A percentile compares a stretch with the other conserved stretches of the same genome.
Conservation (phyloP, 2,113 vertebrate genomes). For the Hippolais icterina region DNA sequence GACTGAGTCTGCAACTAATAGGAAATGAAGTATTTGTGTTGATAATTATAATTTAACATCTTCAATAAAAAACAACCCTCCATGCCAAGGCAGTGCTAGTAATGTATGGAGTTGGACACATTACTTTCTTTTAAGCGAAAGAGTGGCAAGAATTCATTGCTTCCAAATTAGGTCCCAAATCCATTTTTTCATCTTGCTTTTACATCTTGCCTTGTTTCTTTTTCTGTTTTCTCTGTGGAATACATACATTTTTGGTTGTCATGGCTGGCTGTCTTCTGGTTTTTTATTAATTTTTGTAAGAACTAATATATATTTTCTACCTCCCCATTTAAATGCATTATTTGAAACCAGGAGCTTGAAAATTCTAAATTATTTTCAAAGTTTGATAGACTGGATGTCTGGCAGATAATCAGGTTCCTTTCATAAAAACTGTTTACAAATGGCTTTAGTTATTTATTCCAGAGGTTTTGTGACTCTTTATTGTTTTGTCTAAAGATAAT, state of each 20-base stretch:
- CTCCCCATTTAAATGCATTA: background rate
- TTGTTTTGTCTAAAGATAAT: background rate
- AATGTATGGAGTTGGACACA: background rate
- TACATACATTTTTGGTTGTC: background rate
- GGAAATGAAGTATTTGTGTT: constrained; percentile 46
- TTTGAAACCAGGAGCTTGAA: background rate
- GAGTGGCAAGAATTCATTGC: background rate
- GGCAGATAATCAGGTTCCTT: background rate
- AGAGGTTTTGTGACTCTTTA: background rate
- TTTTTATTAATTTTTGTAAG: background rate
- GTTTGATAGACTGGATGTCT: background rate
- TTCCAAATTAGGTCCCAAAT: background rate
- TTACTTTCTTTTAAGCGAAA: background rate
- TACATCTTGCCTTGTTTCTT: background rate
- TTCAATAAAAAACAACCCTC: background rate
- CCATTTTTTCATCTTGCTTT: background rate
- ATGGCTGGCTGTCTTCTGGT: background rate
- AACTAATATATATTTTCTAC: background rate
- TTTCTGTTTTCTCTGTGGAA: background rate
- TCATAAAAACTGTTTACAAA: background rate
- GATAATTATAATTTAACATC: constrained; percentile 1
- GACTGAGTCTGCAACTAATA: background rate
- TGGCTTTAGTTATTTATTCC: background rate
- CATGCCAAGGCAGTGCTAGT: background rate
- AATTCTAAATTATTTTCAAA: background rate